Evolutionary conservation across 2,113 vertebrate species (phyloP), one percentile per base, ranked within the genome.

Genomic region (Myanophis thanlyinensis): DNA sequence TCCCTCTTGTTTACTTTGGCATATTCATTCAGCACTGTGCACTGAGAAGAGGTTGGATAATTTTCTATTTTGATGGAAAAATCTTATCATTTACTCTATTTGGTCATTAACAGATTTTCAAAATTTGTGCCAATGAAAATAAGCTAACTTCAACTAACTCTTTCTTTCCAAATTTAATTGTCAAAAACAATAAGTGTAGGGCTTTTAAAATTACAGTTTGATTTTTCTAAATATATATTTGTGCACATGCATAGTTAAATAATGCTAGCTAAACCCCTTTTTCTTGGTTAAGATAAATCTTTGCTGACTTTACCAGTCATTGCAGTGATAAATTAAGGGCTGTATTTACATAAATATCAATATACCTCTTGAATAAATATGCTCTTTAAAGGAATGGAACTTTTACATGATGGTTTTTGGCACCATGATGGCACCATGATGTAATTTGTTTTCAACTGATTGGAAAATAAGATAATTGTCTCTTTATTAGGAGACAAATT

Each of bases 91-190:
- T 94, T 30, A 49, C 35, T 95, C 20, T 93, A 35, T 95, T 51
- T 92, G 95, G 87, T 92, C 93, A 92, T 92, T 22, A 89, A 51
- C 87, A 73, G 53, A 80, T 48, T 95, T 94, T 95, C 92, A 91
- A 93, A 95, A 96, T 89, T 95, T 95, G 46, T 91, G 85, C 80
- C 96, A n/a, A n/a, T 91, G 92, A 93, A 94, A 48, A 92, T 94
- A 73, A 20, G 25, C 12, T 84, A 67, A 62, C 40, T 12, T 52
- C 18, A 73, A 93, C 93, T 89, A 96, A 67, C 94, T 94, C 93
- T 93, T 95, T 94, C 87, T 90, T 95, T 95, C 51, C 27, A 49
- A 47, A 27, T 92, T 88, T 94, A 87, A 85, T 48, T 51, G 90
- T 94, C 93, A 91, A 86, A 84, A 0, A 7, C 73, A 80, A 44